phyloP scores from a whole-genome alignment of 2,888 invertebrate species.

The Antheraea yamamai region DNA sequence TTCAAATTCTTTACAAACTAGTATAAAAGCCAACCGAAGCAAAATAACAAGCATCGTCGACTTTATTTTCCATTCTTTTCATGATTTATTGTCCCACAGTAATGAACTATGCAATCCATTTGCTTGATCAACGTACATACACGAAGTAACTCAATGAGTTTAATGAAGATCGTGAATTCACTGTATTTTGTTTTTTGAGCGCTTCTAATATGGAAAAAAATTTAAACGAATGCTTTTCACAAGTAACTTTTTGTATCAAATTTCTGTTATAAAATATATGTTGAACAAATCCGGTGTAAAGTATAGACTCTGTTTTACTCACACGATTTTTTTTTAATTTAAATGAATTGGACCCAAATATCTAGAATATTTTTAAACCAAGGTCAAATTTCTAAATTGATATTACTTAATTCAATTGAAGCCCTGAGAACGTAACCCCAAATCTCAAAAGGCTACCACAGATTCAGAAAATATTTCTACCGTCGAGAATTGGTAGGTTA shows the following conservation, averaged over 20 bases:
- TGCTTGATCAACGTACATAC: constrained; percentile 37
- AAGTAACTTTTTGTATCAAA: neutral
- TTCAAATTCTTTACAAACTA: constrained; percentile 1
- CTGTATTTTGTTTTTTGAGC: neutral
- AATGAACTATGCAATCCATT: constrained; percentile 45
- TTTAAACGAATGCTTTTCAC: neutral
- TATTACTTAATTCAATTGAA: too few species aligned
- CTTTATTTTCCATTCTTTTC: constrained; percentile 39
- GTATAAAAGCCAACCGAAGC: constrained; percentile 1
- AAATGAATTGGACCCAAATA: too few species aligned
- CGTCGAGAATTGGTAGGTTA: too few species aligned
- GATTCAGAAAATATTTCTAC: too few species aligned
- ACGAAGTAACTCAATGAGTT: neutral
- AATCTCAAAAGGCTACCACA: too few species aligned
- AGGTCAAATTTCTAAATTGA: too few species aligned
- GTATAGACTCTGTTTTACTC: too few species aligned
- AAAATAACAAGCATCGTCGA: constrained; percentile 28
- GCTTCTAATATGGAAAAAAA: neutral
- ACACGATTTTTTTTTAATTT: too few species aligned
- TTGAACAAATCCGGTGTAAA: too few species aligned
- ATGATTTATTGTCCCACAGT: constrained; percentile 32
- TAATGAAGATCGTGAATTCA: neutral
- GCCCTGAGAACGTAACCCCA: too few species aligned
- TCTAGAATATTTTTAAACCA: too few species aligned
- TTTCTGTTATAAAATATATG: neutral